A percentile compares a stretch with the other conserved stretches of the same genome.
These are phyloP conservation scores for Umimayanthus chanpuru DNA, from an alignment of 92 coral and sea anemone species.

Conservation along the genomic window DNA sequence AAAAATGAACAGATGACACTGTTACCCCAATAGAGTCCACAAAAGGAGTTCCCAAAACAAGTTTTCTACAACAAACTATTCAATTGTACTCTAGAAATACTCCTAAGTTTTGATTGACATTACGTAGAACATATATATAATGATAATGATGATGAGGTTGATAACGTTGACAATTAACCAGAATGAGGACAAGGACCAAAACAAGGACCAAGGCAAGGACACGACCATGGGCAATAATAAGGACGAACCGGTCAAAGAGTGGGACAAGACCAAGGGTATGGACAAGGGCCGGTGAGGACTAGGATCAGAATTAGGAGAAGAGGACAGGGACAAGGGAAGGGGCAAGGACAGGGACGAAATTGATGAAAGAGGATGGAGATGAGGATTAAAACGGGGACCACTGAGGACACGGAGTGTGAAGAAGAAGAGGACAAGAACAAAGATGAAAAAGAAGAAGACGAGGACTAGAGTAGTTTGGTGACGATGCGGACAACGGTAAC, in stretches of 20 bases:
- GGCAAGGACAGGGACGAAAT: neutral
- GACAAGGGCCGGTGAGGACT: neutral
- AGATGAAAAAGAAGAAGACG: too few relatives aligned
- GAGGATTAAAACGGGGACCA: neutral
- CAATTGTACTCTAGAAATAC: neutral
- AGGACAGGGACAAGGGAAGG: neutral
- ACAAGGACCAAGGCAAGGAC: neutral
- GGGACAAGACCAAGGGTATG: neutral
- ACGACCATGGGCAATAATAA: too few relatives aligned
- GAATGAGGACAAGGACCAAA: neutral
- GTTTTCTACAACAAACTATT: neutral
- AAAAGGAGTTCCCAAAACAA: neutral
- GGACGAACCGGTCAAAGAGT: too few relatives aligned
- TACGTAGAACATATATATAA: too few relatives aligned
- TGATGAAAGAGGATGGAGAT: neutral
- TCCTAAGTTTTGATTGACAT: too few relatives aligned
- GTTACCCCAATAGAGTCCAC: neutral
- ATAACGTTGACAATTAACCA: neutral
- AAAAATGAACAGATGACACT: neutral
- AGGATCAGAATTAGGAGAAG: neutral
- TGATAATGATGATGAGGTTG: neutral
- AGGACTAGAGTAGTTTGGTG: too few relatives aligned
- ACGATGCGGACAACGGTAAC: too few relatives aligned
- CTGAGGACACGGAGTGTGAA: neutral
- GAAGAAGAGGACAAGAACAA: neutral